A percentile compares a stretch with the other conserved stretches of the same genome.
phyloP scores from a whole-genome alignment of 2,888 invertebrate species.

The Phorcus lineatus region DNA sequence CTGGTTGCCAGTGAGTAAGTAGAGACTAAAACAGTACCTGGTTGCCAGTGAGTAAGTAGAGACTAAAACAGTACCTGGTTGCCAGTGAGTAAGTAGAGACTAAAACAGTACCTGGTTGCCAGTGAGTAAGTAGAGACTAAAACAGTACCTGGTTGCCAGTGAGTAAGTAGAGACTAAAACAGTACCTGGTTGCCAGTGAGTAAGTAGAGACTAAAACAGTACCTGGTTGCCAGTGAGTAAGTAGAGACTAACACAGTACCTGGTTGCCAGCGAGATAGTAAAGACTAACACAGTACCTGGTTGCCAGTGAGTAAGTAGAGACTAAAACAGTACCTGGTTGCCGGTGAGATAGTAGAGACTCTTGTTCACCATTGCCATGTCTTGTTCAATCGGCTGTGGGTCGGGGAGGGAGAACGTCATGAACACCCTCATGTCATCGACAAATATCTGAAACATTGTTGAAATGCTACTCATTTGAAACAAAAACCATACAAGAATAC shows the following conservation, averaged over 20 bases:
- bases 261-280: not conserved
- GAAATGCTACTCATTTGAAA: no score
- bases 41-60: no score
- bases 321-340: not conserved
- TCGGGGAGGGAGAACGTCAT: not conserved
- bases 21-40: not conserved
- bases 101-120: no score
- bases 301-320: no score
- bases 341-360: slow-evolving; percentile 7
- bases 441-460: no score
- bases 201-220: no score
- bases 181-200: no score
- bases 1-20: not conserved
- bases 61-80: no score
- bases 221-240: no score
- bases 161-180: not conserved
- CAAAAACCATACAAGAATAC: no score
- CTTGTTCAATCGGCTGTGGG: not conserved
- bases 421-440: not conserved
- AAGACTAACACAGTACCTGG: not conserved
- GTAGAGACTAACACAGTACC: not conserved
- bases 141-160: slow-evolving; percentile 6
- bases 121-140: no score
- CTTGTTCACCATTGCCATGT: not conserved
- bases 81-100: not conserved